Evolutionary conservation across 2,888 invertebrate genomes (phyloP).

Genomic region (Chloroclystis v-ata): DNA sequence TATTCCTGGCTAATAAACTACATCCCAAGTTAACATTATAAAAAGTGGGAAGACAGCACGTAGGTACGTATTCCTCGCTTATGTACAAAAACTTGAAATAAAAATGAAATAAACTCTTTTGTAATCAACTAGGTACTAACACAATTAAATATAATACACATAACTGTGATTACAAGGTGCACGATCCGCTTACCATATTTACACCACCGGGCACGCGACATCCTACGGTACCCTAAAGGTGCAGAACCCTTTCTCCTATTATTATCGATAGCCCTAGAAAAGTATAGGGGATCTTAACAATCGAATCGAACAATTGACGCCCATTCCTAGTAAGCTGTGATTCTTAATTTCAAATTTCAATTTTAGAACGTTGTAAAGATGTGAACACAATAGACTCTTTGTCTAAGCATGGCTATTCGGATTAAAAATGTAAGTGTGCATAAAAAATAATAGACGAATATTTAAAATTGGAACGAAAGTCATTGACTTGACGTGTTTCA

Average conservation of each 20-base stretch:
- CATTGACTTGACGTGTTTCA: conserved; percentile 20
- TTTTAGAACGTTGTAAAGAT: conserved; percentile 23
- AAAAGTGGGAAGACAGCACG: too few relatives aligned
- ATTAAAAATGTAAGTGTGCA: conserved; percentile 4
- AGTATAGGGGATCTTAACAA: conserved; percentile 46
- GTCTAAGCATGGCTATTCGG: conserved; percentile 12
- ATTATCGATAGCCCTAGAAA: conserved; percentile 38
- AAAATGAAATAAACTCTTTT: too few relatives aligned
- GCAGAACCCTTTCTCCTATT: conserved; percentile 60
- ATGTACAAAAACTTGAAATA: too few relatives aligned
- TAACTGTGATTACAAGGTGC: conserved; percentile 37
- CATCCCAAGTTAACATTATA: too few relatives aligned
- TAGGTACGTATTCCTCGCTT: too few relatives aligned
- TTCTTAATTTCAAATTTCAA: conserved; percentile 31
- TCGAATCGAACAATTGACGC: conserved; percentile 40
- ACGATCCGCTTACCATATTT: conserved; percentile 31
- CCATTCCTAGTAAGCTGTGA: conserved; percentile 28
- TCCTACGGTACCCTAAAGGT: conserved; percentile 48
- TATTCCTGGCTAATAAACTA: too few relatives aligned
- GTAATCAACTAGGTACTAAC: too few relatives aligned
- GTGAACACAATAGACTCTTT: conserved; percentile 10
- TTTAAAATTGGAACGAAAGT: conserved; percentile 2
- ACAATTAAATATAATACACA: conserved; percentile 5
- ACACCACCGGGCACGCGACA: conserved; percentile 60
- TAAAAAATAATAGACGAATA: background rate